phyloP scores from a whole-genome alignment of 53 echinoderm and acorn worm species.

The Mesocentrotus franciscanus region DNA sequence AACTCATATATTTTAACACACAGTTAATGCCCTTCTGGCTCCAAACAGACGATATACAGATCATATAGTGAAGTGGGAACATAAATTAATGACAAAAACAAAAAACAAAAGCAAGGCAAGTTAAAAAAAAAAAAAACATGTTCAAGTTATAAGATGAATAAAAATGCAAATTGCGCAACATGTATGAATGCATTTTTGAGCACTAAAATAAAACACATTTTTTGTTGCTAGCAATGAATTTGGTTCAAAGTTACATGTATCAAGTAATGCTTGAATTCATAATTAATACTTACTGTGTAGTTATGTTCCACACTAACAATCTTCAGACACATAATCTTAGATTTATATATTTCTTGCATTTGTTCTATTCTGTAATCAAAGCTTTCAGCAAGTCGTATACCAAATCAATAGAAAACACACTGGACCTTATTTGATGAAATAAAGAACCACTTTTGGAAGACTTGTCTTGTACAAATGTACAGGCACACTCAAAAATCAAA shows the following conservation, averaged over 20 bases:
- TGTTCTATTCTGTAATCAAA: neutral
- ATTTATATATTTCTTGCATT: neutral
- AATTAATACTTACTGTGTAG: neutral
- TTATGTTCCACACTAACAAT: too few species aligned
- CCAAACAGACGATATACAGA: too few species aligned
- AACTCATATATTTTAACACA: too few species aligned
- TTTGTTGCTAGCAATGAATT: neutral
- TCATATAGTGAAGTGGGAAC: neutral
- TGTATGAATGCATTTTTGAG: neutral
- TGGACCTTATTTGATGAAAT: neutral
- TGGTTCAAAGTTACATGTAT: neutral
- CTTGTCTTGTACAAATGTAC: neutral
- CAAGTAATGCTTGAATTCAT: neutral
- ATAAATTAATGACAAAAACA: neutral
- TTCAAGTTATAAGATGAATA: neutral
- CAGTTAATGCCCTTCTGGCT: too few species aligned
- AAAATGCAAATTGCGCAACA: neutral
- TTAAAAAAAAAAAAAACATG: neutral
- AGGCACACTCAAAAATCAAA: conserved; percentile 1
- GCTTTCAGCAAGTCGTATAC: neutral
- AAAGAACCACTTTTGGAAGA: neutral
- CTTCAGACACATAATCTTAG: too few species aligned
- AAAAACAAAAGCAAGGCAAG: neutral
- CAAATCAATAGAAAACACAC: neutral
- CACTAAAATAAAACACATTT: neutral